A percentile compares a stretch with the other conserved stretches of the same genome.
Evolutionary conservation across 1,140 invertebrate species (phyloP).

Genomic region (Neodiprion pinetum): DNA sequence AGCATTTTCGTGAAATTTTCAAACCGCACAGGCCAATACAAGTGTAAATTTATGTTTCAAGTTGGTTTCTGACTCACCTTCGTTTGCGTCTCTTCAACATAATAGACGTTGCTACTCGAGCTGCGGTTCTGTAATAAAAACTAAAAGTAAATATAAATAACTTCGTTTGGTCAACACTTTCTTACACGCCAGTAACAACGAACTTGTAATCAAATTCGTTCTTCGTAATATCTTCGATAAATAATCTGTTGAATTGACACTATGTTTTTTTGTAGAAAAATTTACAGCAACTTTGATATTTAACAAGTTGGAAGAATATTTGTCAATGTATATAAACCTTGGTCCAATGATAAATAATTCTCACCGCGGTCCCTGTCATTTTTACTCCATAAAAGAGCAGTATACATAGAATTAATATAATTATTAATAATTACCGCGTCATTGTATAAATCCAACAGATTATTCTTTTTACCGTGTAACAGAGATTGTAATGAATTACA

Average conservation of each 20-base stretch:
- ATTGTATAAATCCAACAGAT: no score
- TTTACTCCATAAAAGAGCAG: no score
- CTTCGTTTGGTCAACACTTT: background rate
- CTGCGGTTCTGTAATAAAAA: conserved; percentile 45
- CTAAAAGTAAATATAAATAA: conserved; percentile 20
- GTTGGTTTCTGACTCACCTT: conserved; percentile 44
- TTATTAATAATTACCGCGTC: no score
- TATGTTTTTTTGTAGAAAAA: background rate
- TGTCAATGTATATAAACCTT: no score
- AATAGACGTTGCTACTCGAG: conserved; percentile 23
- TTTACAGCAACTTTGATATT: background rate
- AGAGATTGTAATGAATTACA: no score
- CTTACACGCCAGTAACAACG: conserved; percentile 12
- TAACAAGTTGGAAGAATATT: no score
- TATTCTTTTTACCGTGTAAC: no score
- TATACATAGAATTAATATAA: no score
- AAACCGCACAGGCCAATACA: background rate
- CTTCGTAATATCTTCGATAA: conserved; percentile 7
- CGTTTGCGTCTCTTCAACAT: conserved; percentile 42
- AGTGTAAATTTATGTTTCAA: background rate
- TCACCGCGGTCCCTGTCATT: no score
- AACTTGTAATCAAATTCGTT: conserved; percentile 15
- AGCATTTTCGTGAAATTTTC: conserved; percentile 13
- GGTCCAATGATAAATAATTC: no score
- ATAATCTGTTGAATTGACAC: background rate